Conservation (phyloP, 2,888 invertebrate genomes). For the Caenorhabditis macrosperma region DNA sequence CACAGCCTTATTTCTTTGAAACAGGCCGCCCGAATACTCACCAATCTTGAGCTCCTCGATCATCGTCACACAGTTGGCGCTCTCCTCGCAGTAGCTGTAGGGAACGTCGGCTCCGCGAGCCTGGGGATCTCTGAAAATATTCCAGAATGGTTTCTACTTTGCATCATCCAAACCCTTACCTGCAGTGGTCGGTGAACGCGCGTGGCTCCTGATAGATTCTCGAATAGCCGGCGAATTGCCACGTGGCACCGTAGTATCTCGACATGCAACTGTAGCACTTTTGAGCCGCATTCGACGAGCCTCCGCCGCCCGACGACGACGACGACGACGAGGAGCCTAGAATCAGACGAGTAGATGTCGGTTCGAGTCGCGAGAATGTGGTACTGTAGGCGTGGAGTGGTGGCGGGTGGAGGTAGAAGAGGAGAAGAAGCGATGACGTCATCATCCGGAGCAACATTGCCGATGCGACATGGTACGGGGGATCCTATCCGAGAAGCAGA, state of each 20-base stretch:
- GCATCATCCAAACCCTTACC: slow-evolving; percentile 41
- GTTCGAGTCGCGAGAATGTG: slow-evolving; percentile 50
- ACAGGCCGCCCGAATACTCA: slow-evolving; percentile 25
- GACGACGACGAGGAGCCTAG: slow-evolving; percentile 17
- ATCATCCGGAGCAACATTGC: slow-evolving; percentile 34
- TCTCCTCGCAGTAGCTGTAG: slow-evolving; percentile 68
- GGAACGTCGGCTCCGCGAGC: slow-evolving; percentile 73
- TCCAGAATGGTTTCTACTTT: not conserved
- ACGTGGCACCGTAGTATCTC: slow-evolving; percentile 76
- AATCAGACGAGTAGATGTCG: slow-evolving; percentile 36
- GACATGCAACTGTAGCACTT: slow-evolving; percentile 78
- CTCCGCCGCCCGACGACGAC: not conserved
- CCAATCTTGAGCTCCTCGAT: slow-evolving; percentile 77
- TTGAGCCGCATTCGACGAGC: slow-evolving; percentile 18
- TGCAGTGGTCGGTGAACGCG: slow-evolving; percentile 76
- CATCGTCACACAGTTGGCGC: slow-evolving; percentile 73
- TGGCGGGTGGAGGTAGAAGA: slow-evolving; percentile 38
- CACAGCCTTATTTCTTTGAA: not conserved
- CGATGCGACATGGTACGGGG: not conserved
- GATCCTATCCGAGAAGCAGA: slow-evolving; percentile 5
- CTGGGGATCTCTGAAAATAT: slow-evolving; percentile 68
- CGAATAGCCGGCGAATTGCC: slow-evolving; percentile 77
- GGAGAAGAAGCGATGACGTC: slow-evolving; percentile 22
- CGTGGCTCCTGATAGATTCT: slow-evolving; percentile 75
- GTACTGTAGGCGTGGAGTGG: slow-evolving; percentile 43